phyloP scores from a whole-genome alignment of 1,140 invertebrate genomes.

The Chrysopa pallens region DNA sequence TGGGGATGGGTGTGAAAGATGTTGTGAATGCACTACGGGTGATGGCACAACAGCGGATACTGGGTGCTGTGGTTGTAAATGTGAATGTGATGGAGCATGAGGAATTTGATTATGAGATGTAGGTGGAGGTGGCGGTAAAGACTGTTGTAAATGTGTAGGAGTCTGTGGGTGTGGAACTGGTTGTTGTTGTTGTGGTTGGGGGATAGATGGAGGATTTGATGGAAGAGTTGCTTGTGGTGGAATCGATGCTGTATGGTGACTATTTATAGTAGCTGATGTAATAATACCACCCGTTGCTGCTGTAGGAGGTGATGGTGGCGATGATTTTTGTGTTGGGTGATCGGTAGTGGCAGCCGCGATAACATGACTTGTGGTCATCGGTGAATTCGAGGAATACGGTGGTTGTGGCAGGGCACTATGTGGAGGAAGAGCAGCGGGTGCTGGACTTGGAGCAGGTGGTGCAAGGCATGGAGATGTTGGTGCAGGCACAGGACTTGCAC shows the following conservation, averaged over 20 bases:
- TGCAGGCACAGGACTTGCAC: slow-evolving; percentile 17
- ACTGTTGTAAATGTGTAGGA: slow-evolving; percentile 1
- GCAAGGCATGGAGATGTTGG: slow-evolving; percentile 15
- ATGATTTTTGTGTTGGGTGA: neutral
- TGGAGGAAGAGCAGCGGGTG: slow-evolving; percentile 26
- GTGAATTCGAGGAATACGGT: slow-evolving; percentile 29
- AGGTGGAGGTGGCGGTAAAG: slow-evolving; percentile 6
- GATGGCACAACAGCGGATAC: neutral
- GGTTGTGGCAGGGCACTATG: slow-evolving; percentile 28
- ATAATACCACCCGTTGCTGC: neutral
- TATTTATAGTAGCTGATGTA: slow-evolving; percentile 4
- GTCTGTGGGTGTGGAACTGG: neutral
- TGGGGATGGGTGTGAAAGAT: slow-evolving; percentile 4
- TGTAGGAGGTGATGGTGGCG: neutral
- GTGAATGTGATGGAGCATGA: neutral
- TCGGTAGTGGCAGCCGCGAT: slow-evolving; percentile 6
- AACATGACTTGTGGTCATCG: slow-evolving; percentile 17
- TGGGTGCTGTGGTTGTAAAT: neutral
- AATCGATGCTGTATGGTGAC: slow-evolving; percentile 5
- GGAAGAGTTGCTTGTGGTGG: slow-evolving; percentile 1
- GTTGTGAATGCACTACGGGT: slow-evolving; percentile 2
- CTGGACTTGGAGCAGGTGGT: slow-evolving; percentile 25
- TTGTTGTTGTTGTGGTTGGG: neutral
- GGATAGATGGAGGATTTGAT: neutral
- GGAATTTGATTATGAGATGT: slow-evolving; percentile 2